Conservation (phyloP, 2,888 invertebrate species). For the Tupiocoris notatus region DNA sequence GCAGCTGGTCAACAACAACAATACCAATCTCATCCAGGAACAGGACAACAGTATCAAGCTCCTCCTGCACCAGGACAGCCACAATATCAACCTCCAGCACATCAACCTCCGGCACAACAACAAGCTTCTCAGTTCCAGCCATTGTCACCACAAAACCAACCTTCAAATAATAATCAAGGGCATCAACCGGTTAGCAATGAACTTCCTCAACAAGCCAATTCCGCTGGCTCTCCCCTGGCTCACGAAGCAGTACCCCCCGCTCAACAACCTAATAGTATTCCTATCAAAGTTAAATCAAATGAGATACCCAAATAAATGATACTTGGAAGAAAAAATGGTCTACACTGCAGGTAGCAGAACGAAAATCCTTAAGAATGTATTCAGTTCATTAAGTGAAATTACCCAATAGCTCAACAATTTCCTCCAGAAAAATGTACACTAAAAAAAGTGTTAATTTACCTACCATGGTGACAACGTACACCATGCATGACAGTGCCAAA, state of each 20-base stretch:
- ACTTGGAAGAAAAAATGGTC: too few relatives aligned
- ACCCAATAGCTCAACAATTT: too few relatives aligned
- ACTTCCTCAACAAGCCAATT: background rate
- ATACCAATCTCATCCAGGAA: slow-evolving; percentile 45
- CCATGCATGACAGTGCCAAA: too few relatives aligned
- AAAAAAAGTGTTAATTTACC: too few relatives aligned
- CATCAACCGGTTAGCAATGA: background rate
- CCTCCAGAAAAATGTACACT: too few relatives aligned
- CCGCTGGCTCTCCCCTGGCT: background rate
- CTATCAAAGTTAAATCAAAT: background rate
- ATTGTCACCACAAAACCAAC: background rate
- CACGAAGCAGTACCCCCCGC: background rate
- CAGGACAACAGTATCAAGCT: slow-evolving; percentile 49
- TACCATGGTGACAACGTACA: too few relatives aligned
- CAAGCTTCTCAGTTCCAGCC: background rate
- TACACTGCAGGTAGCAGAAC: too few relatives aligned
- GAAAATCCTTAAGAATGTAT: too few relatives aligned
- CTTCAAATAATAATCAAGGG: background rate
- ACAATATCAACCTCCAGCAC: slow-evolving; percentile 8
- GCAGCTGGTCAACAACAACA: slow-evolving; percentile 47
- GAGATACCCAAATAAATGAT: background rate
- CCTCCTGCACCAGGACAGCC: slow-evolving; percentile 48
- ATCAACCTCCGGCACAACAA: background rate
- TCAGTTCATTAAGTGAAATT: too few relatives aligned
- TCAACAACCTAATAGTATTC: background rate